phyloP scores from a whole-genome alignment of 2,797 vertebrate genomes.

The Ciconia nigra region DNA sequence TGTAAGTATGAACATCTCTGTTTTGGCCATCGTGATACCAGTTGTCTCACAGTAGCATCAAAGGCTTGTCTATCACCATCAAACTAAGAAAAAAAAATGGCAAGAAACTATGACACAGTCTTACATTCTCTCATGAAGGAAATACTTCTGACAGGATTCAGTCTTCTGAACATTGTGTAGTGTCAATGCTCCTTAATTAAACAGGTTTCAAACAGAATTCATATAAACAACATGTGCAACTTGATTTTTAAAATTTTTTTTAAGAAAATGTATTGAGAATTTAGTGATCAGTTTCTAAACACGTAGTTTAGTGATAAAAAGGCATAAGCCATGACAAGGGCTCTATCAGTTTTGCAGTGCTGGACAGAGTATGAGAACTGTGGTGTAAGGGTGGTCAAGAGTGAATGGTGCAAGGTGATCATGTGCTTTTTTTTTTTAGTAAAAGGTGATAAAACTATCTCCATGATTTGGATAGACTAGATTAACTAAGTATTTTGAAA shows the following conservation, averaged over 20 bases:
- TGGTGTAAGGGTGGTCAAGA: not conserved
- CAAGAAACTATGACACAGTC: not conserved
- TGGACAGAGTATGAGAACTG: not conserved
- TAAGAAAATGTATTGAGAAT: not conserved
- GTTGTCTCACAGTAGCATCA: constrained; percentile 88
- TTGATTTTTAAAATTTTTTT: not conserved
- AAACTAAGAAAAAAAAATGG: constrained; percentile 75
- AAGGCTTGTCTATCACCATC: constrained; percentile 87
- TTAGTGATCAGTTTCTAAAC: not conserved
- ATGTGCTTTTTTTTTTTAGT: not conserved
- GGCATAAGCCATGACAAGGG: not conserved
- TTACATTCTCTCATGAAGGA: not conserved
- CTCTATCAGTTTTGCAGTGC: not conserved
- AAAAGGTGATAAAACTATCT: not conserved
- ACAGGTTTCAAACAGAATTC: not conserved
- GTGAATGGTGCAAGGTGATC: not conserved
- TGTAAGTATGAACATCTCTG: constrained; percentile 89
- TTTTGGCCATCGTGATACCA: constrained; percentile 90
- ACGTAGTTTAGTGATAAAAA: not conserved
- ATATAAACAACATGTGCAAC: not conserved
- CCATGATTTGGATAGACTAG: not conserved
- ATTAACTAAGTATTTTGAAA: not conserved
- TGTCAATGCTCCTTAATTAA: not conserved
- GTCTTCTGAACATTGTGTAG: not conserved
- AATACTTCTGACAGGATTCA: not conserved